A percentile compares a stretch with the other conserved stretches of the same genome.
phyloP scores from a whole-genome alignment of 1,140 invertebrate species.

The Cylas formicarius region DNA sequence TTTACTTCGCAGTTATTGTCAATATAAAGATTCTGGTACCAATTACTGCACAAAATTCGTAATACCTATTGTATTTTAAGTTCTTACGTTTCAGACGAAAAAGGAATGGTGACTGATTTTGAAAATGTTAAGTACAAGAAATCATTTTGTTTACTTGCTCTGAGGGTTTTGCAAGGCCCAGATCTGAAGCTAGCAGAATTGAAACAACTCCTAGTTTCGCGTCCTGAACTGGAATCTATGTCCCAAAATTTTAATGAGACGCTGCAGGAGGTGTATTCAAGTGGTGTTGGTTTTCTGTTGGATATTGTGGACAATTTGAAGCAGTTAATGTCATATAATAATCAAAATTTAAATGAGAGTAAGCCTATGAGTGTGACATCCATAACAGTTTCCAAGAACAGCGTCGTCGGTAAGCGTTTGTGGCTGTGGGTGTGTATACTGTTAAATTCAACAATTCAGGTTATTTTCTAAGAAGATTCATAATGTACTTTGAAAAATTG shows the following conservation, averaged over 20 bases:
- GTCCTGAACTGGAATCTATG: constrained; percentile 48
- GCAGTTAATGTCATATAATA: constrained; percentile 43
- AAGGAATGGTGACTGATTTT: constrained; percentile 32
- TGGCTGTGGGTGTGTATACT: constrained; percentile 31
- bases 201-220: constrained; percentile 43
- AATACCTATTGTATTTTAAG: constrained; percentile 8
- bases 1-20: constrained; percentile 49
- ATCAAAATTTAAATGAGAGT: constrained; percentile 27
- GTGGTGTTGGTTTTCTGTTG: constrained; percentile 54
- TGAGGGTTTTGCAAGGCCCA: constrained; percentile 59
- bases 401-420: constrained; percentile 41
- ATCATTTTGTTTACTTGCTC: constrained; percentile 54
- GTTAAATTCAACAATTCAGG: constrained; percentile 51
- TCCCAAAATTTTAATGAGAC: constrained; percentile 48
- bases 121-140: constrained; percentile 38
- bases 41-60: constrained; percentile 5
- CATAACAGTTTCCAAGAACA: constrained; percentile 40
- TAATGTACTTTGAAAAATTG: constrained; percentile 72
- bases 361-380: constrained; percentile 31
- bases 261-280: constrained; percentile 46
- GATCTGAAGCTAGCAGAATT: constrained; percentile 57
- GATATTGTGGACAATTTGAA: constrained; percentile 54
- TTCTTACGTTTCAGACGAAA: constrained; percentile 26
- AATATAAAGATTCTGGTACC: constrained; percentile 44
- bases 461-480: constrained; percentile 71